Base-by-base conservation (phyloP, 2,113 vertebrate genomes). In the Onychorhynchus coronatus region DNA sequence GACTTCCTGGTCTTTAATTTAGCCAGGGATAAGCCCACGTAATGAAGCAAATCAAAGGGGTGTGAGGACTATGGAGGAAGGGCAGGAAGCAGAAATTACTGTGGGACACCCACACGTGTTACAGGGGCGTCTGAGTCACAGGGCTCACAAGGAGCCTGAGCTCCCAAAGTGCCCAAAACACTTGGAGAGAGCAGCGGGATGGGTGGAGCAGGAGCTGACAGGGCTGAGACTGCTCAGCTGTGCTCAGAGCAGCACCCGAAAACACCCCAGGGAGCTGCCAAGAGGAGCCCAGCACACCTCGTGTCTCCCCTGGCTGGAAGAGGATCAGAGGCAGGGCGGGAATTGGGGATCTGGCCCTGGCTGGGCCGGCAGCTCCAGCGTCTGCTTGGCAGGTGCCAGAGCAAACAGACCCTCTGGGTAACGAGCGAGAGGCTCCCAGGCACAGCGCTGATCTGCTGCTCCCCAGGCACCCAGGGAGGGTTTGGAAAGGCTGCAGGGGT, bases 161-260 rank as follows among this genome's bases (percentile, higher is more conserved):
- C 46, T 42, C 19, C 56, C 12, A 0, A 8, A 83, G 46, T 0
- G 7, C 42, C 52, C 65, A 9, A 1, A 31, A 33, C 4, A 4
- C 27, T 13, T 8, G 28, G 18, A 50, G 35, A 49, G 56, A 50
- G 71, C 70, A 50, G 62, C 22, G 59, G 53, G n/a, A 37, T 0
- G 1, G 44, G 39, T 30, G 46, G 31, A 56, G 39, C 30, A 46
- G 75, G 46, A 75, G 37, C 53, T 58, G 47, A 1, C 11, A 49
- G 71, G 47, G 42, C 42, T 30, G 73, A 21, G 52, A 4, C 13
- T 52, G 81, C 76, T 52, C 52, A 53, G 49, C 72, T 31, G 33
- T 33, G 53, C 50, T 35, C 16, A 3, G 44, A 77, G 70, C 63
- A 63, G 35, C 61, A 12, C 3, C 2, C 2, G 72, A n/a, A 47